Conservation (phyloP, 2,113 vertebrate species). For the Hemiscyllium ocellatum region DNA sequence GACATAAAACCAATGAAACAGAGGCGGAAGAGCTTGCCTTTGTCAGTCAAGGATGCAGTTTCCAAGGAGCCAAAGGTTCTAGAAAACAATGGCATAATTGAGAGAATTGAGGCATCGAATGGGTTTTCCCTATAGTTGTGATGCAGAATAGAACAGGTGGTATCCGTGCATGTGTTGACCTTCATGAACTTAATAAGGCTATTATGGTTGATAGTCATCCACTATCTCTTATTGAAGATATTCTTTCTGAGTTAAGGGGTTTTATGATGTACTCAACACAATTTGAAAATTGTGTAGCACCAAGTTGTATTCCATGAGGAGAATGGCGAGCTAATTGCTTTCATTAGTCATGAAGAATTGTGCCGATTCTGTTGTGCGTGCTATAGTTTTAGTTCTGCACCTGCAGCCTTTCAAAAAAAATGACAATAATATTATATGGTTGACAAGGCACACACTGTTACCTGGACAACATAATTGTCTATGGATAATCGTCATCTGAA, state of each 20-base stretch:
- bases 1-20: slow-evolving; percentile 30
- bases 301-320: slow-evolving; percentile 29
- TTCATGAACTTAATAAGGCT: slow-evolving; percentile 22
- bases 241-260: slow-evolving; percentile 32
- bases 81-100: slow-evolving; percentile 27
- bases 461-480: slow-evolving; percentile 34
- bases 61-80: slow-evolving; percentile 32
- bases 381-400: slow-evolving; percentile 22
- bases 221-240: slow-evolving; percentile 33
- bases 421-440: slow-evolving; percentile 24
- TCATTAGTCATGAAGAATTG: slow-evolving; percentile 28
- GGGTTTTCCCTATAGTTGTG: slow-evolving; percentile 23
- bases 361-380: slow-evolving; percentile 16
- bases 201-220: slow-evolving; percentile 36
- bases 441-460: slow-evolving; percentile 2
- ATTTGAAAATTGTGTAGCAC: slow-evolving; percentile 30
- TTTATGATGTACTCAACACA: slow-evolving; percentile 34
- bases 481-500: slow-evolving; percentile 11
- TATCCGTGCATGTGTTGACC: slow-evolving; percentile 31
- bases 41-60: slow-evolving; percentile 33
- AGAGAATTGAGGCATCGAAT: slow-evolving; percentile 30
- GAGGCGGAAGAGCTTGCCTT: slow-evolving; percentile 29
- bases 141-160: slow-evolving; percentile 35
- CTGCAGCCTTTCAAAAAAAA: slow-evolving; percentile 20
- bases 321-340: slow-evolving; percentile 32